Evolutionary conservation across 2,797 vertebrate genomes (phyloP), one percentile per base, ranked within the genome.

Genomic region (Heterohyrax brucei): DNA sequence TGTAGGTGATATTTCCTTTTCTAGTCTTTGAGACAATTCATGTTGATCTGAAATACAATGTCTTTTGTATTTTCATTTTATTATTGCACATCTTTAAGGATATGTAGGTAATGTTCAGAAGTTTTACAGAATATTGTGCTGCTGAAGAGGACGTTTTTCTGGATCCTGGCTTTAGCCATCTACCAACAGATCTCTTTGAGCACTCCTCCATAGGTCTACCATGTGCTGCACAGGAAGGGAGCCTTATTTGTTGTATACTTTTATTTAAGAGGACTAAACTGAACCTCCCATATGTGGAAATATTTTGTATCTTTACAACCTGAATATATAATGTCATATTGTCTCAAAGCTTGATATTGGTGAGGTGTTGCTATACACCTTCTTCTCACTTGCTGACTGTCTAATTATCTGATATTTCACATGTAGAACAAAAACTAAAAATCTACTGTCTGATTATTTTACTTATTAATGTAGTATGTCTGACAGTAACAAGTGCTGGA

Each of bases 81-180:
- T 89, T 93, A 93, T 93, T 79, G 2, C 39, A 46, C 59, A 33
- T 70, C 30, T 80, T 66, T 10, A 10, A 28, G 46, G 89, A 85
- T 84, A 50, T 26, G 39, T 53, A 24, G 70, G 87, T 90, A 80
- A 46, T 59, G 22, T 80, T 44, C 5, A 86, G 46, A 10, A 61
- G 70, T 95, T 73, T 91, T 89, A 14, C 7, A 70, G 84, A 85
- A 7, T 61, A 89, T 87, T 59, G 6, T 81, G 19, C 10, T 95
- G 16, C n/a, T 82, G 66, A 72, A 53, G n/a, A 95, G 22, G 33
- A 16, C 44, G 53, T 62, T 12, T 19, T 68, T 84, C 30, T 59
- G 61, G 8, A 7, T 26, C 10, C 78, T 2, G 39, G 5, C 2
- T 44, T 22, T 62, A 80, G 30, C 13, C 64, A 66, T 44, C 68